These are phyloP conservation scores for Ictidomys tridecemlineatus DNA, from an alignment of 2,113 vertebrate species.

Conservation along the genomic window DNA sequence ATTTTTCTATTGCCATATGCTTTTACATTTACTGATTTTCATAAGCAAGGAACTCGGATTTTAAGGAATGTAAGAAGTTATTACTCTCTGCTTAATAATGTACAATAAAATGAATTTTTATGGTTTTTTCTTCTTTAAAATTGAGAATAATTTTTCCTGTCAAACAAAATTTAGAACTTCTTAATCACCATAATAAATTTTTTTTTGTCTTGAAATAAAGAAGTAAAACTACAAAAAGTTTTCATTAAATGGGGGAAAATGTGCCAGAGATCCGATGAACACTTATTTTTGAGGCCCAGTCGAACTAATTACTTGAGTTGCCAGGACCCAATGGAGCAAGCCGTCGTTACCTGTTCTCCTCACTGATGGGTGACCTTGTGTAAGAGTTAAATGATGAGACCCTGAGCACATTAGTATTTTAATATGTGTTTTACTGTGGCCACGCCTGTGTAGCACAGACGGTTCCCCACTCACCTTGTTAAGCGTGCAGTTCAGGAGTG, in stretches of 20 bases:
- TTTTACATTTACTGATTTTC: background rate
- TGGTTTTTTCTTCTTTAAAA: background rate
- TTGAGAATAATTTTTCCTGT: background rate
- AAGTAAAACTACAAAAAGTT: background rate
- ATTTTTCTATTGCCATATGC: background rate
- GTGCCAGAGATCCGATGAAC: background rate
- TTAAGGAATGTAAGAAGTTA: background rate
- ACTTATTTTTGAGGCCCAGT: background rate
- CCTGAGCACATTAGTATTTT: too few species aligned
- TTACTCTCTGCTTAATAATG: background rate
- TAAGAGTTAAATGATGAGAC: background rate
- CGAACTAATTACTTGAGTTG: background rate
- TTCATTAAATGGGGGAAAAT: background rate
- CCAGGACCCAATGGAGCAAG: too few species aligned
- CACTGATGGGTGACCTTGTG: rapidly evolving
- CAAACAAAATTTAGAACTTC: background rate
- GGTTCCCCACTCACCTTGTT: background rate
- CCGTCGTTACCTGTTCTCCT: too few species aligned
- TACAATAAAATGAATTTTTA: background rate
- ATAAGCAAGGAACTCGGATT: background rate
- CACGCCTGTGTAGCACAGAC: background rate
- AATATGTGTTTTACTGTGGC: background rate
- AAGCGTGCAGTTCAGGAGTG: too few species aligned
- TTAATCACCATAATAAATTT: background rate
- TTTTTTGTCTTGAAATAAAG: background rate